Evolutionary conservation across 2,888 invertebrate species (phyloP), one percentile per base, ranked within the genome.

Genomic region (Drosophila falleni): DNA sequence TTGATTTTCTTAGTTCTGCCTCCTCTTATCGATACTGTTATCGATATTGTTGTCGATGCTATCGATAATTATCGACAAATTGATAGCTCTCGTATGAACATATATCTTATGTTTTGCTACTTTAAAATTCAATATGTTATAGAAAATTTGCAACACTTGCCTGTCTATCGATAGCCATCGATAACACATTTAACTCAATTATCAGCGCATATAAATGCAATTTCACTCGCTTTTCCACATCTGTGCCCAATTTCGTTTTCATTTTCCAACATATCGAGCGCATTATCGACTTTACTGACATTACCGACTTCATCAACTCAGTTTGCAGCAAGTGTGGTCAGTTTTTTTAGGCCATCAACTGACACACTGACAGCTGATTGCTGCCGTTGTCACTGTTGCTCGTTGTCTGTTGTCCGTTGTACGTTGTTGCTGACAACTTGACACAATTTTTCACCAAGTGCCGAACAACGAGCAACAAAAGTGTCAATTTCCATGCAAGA

Each of bases 401-500:
- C 42, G 53, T 46, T 70, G 62, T 39, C 29, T 29, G 29, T 29
- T 29, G 5, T 29, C 29, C 29, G 53, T 54, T 66, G 77, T 62
- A 1, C 8, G 29, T 29, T 29, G 31, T 62, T 46, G 66, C 70
- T 81, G 85, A 80, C 87, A 82, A 76, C 87, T 86, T 86, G 86
- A 85, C 86, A 86, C 86, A 87, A 87, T 87, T 86, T 83, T 74
- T 51, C 58, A 71, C 67, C 81, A 81, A 69, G 69, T 62, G 61
- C 54, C 47, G 49, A 42, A 54, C 42, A 44, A 56, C 54, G 10
- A 39, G 49, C 15, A 58, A 59, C 65, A 74, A 74, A 80, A 85
- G 82, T 84, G 87, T 82, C 86, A 86, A 80, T 87, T 82, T 82
- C 79, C 75, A 79, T 80, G 70, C 68, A 51, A 73, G 74, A 72